A percentile compares a stretch with the other conserved stretches of the same genome.
Evolutionary conservation across 2,888 invertebrate species (phyloP).

Genomic region (Allolobophora icterica): DNA sequence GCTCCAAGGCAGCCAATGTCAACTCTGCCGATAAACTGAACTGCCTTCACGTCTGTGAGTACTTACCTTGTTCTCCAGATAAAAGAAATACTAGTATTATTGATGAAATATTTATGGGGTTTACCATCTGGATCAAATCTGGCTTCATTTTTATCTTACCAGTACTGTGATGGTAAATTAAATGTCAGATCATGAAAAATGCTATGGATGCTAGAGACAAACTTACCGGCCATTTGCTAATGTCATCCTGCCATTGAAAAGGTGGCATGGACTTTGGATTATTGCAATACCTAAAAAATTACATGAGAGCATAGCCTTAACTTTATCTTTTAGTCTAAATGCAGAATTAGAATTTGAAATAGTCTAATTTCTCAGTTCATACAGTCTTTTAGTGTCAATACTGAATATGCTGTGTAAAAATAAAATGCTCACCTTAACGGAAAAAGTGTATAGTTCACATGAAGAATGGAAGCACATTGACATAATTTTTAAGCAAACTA

Average conservation of each 20-base stretch:
- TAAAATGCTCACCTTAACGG: background rate
- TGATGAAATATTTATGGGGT: too few species aligned
- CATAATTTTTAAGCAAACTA: too few species aligned
- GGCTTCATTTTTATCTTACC: too few species aligned
- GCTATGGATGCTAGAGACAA: background rate
- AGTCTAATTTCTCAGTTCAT: too few species aligned
- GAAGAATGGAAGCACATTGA: background rate
- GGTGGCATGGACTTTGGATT: constrained; percentile 93
- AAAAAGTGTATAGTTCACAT: background rate
- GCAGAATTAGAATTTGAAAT: background rate
- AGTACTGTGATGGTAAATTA: background rate
- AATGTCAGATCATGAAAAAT: background rate
- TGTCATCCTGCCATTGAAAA: constrained; percentile 96
- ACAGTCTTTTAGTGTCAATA: background rate
- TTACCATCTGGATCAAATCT: too few species aligned
- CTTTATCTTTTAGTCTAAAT: background rate
- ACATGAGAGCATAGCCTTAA: background rate
- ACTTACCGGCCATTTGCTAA: constrained; percentile 92
- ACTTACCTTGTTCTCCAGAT: background rate
- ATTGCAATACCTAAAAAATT: constrained; percentile 70
- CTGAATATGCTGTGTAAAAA: background rate
- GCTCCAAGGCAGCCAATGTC: too few species aligned
- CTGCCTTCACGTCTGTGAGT: background rate
- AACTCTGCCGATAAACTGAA: background rate
- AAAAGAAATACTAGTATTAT: background rate